Conservation (phyloP, 2,797 vertebrate genomes). For the Chromobotia macracanthus region DNA sequence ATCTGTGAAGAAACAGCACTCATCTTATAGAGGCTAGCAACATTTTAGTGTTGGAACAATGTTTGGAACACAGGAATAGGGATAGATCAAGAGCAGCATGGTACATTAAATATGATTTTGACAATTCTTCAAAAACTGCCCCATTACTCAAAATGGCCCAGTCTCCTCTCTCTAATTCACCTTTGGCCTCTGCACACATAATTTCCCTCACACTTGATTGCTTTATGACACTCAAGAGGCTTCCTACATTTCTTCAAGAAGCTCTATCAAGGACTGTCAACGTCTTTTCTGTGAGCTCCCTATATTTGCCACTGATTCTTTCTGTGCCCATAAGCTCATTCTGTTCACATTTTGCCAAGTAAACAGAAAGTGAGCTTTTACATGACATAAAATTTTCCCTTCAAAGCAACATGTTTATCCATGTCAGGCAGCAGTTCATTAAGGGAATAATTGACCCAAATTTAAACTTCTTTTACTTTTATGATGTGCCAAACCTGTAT, state of each 20-base stretch:
- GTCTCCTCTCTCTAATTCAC: slow-evolving; percentile 29
- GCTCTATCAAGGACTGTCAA: slow-evolving; percentile 4
- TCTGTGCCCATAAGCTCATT: neutral
- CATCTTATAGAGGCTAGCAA: neutral
- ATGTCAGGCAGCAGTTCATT: no score
- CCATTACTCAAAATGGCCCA: slow-evolving; percentile 40
- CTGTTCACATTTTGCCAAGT: neutral
- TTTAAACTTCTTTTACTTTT: no score
- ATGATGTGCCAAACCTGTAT: no score
- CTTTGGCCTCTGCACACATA: slow-evolving; percentile 59
- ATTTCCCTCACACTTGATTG: slow-evolving; percentile 49
- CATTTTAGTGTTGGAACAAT: neutral
- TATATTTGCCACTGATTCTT: neutral
- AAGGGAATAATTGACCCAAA: no score
- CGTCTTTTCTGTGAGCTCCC: neutral
- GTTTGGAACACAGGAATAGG: slow-evolving; percentile 11
- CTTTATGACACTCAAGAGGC: slow-evolving; percentile 45
- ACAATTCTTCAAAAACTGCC: slow-evolving; percentile 56
- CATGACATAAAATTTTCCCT: neutral
- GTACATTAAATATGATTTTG: slow-evolving; percentile 52
- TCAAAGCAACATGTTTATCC: no score
- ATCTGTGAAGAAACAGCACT: neutral
- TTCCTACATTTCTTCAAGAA: slow-evolving; percentile 10
- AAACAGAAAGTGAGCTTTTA: neutral
- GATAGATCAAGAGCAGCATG: slow-evolving; percentile 30